Evolutionary conservation across 2,113 vertebrate species (phyloP).

Genomic region (Platycercus adscitus): DNA sequence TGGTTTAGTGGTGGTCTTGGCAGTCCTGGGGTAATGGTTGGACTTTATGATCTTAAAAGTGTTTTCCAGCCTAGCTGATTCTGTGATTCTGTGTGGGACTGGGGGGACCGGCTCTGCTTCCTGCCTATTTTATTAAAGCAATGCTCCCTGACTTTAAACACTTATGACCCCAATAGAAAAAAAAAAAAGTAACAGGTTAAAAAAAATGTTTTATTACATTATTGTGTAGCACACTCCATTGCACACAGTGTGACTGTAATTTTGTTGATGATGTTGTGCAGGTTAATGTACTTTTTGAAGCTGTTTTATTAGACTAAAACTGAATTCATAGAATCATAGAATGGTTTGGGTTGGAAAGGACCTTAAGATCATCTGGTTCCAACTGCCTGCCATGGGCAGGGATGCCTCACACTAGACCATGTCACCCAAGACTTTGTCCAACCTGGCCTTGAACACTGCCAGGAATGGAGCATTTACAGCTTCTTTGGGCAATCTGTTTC

Average conservation of each 20-base stretch:
- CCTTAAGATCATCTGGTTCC: not conserved
- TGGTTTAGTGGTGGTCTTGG: not conserved
- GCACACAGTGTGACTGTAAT: not conserved
- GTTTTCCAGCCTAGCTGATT: not conserved
- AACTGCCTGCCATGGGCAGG: not conserved
- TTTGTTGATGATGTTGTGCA: not conserved
- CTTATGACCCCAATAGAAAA: not conserved
- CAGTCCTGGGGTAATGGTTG: not conserved
- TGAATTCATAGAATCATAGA: not conserved
- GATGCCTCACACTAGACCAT: not conserved
- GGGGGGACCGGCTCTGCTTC: not conserved
- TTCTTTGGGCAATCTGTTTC: not conserved
- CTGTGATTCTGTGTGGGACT: not conserved
- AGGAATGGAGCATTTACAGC: not conserved
- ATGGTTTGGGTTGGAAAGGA: not conserved
- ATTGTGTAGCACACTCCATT: not conserved
- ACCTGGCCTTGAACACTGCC: not conserved
- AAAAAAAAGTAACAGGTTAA: not conserved
- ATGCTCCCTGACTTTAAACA: not conserved
- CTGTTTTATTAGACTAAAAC: not conserved
- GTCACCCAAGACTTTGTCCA: not conserved
- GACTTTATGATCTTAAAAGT: not conserved
- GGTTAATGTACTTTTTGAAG: not conserved
- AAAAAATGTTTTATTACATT: not conserved
- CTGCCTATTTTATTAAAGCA: not conserved